Evolutionary conservation across 2,113 vertebrate species (phyloP).

Genomic region (Azemiops feae): DNA sequence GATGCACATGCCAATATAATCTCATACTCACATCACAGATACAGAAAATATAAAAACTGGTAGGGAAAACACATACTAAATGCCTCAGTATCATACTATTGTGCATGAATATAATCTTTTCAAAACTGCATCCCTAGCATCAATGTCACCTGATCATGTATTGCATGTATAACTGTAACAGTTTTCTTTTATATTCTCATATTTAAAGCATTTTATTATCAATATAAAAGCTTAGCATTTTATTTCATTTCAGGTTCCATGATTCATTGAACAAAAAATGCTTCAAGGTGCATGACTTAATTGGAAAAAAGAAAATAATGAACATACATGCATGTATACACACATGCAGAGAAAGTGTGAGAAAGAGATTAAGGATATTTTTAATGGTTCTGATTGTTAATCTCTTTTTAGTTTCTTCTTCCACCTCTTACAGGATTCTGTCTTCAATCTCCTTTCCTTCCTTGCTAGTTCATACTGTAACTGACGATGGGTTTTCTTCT

Average conservation of each 20-base stretch:
- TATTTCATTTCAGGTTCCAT: conserved; percentile 25
- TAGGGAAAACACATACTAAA: not conserved
- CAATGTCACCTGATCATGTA: rapidly evolving
- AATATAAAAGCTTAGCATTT: not conserved
- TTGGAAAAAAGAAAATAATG: conserved; percentile 35
- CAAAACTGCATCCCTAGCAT: not conserved
- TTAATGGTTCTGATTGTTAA: conserved; percentile 75
- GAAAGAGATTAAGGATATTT: conserved; percentile 37
- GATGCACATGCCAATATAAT: not conserved
- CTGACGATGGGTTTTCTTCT: conserved; percentile 88
- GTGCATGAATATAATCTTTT: not conserved
- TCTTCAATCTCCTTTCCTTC: conserved; percentile 90
- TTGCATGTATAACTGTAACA: conserved; percentile 6
- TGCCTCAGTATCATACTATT: not conserved
- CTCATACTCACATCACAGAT: not conserved
- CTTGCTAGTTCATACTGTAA: conserved; percentile 87
- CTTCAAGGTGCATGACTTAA: conserved; percentile 4
- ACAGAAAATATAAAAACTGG: not conserved
- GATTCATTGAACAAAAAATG: conserved; percentile 19
- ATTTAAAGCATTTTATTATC: not conserved
- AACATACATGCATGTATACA: not conserved
- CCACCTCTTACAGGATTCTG: conserved; percentile 88
- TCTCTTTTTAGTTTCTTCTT: conserved; percentile 83
- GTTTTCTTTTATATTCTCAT: not conserved
- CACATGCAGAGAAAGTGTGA: not conserved